Conservation (phyloP, 2,797 vertebrate genomes). For the Siniperca scherzeri region DNA sequence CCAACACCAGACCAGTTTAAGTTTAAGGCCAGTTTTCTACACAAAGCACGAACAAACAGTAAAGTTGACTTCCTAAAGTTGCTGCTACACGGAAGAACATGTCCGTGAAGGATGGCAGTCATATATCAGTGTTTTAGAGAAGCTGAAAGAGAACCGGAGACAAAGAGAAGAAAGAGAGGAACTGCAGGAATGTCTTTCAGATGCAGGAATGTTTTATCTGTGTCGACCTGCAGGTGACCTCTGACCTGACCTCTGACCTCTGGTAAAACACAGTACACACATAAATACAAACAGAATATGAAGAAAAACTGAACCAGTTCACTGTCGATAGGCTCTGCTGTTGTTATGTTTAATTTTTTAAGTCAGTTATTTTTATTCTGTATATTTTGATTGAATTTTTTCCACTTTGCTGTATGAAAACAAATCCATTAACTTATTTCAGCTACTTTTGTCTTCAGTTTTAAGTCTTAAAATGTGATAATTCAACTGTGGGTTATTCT, state of each 20-base stretch:
- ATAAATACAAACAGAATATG: too few relatives aligned
- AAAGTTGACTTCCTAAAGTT: not conserved
- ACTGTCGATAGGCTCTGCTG: too few relatives aligned
- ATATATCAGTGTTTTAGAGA: not conserved
- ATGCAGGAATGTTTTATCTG: constrained; percentile 36
- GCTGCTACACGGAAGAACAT: not conserved
- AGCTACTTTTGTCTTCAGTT: not conserved
- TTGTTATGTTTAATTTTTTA: not conserved
- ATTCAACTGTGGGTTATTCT: too few relatives aligned
- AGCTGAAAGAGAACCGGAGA: not conserved
- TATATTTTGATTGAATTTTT: not conserved
- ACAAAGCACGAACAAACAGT: not conserved
- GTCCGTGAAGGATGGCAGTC: constrained; percentile 2
- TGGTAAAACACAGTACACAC: not conserved
- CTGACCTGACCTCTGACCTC: constrained; percentile 42
- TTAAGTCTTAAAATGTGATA: too few relatives aligned
- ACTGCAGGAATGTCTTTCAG: constrained; percentile 78
- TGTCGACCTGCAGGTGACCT: constrained; percentile 41
- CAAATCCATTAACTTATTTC: not conserved
- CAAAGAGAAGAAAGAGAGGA: constrained; percentile 42
- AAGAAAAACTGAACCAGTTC: too few relatives aligned
- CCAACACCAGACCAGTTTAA: not conserved
- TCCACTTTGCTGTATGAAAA: not conserved
- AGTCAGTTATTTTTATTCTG: not conserved
- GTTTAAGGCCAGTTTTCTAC: too few relatives aligned